phyloP scores from a whole-genome alignment of 2,888 invertebrate species.

The Eretmocerus hayati region DNA sequence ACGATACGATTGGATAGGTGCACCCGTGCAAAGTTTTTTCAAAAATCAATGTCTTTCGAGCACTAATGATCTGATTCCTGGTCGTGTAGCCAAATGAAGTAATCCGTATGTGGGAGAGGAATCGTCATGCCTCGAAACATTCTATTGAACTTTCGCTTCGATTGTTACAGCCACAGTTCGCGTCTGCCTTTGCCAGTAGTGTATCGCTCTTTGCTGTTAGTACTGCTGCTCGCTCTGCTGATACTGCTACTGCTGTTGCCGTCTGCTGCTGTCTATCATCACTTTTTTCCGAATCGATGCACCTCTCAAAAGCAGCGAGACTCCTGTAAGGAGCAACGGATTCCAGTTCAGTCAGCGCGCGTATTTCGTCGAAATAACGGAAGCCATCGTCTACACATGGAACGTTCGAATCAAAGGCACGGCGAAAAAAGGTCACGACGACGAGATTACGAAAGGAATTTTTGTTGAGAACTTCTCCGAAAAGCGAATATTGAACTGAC shows the following conservation, averaged over 20 bases:
- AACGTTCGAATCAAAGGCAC: neutral
- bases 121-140: neutral
- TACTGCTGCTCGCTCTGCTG: neutral
- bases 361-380: too few relatives aligned
- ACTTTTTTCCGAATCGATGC: slow-evolving; percentile 6
- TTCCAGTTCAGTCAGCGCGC: neutral
- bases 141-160: slow-evolving; percentile 8
- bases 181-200: too few relatives aligned
- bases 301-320: slow-evolving; percentile 5
- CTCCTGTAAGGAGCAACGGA: slow-evolving; percentile 8
- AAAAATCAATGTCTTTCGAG: too few relatives aligned
- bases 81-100: too few relatives aligned
- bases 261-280: slow-evolving; percentile 3
- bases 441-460: neutral
- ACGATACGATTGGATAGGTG: too few relatives aligned
- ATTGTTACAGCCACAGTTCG: slow-evolving; percentile 4
- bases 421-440: neutral
- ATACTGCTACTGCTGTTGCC: too few relatives aligned
- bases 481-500: too few relatives aligned
- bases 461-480: too few relatives aligned
- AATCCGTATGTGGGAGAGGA: too few relatives aligned
- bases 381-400: too few relatives aligned
- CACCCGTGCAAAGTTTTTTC: too few relatives aligned
- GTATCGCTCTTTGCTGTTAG: neutral
- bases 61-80: too few relatives aligned